Evolutionary conservation across 2,113 vertebrate genomes (phyloP).

Genomic region (Osmerus eperlanus): DNA sequence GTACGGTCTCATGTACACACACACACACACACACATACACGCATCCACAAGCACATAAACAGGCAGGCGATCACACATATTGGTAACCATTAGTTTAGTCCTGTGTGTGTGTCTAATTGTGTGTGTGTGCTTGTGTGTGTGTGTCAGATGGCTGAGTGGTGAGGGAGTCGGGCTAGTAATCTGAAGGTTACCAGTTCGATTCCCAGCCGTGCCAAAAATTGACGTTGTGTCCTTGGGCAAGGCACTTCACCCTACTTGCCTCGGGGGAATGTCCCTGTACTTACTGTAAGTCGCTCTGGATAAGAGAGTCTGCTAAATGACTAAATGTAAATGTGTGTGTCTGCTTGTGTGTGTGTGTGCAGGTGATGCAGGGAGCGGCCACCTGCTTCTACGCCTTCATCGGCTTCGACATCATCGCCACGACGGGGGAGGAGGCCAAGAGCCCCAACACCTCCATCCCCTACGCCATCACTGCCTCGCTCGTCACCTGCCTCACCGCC

Average conservation of each 20-base stretch:
- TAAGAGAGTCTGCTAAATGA: no score
- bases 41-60: background rate
- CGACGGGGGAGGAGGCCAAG: constrained; percentile 95
- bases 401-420: constrained; percentile 97
- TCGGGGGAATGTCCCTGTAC: no score
- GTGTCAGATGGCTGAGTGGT: no score
- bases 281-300: no score
- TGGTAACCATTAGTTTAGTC: background rate
- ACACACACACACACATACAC: background rate
- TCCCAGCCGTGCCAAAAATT: no score
- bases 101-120: no score
- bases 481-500: constrained; percentile 92
- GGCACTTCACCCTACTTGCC: no score
- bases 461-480: constrained; percentile 94
- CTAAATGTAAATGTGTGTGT: background rate
- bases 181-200: no score
- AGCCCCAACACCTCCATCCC: constrained; percentile 98
- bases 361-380: constrained; percentile 97
- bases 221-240: no score
- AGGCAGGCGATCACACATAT: background rate
- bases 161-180: no score
- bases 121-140: background rate
- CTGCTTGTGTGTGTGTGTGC: constrained; percentile 5
- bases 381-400: constrained; percentile 99
- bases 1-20: constrained; percentile 66